These are phyloP conservation scores for Drosophila insularis DNA, from an alignment of 1,140 invertebrate genomes.

Conservation along the genomic window DNA sequence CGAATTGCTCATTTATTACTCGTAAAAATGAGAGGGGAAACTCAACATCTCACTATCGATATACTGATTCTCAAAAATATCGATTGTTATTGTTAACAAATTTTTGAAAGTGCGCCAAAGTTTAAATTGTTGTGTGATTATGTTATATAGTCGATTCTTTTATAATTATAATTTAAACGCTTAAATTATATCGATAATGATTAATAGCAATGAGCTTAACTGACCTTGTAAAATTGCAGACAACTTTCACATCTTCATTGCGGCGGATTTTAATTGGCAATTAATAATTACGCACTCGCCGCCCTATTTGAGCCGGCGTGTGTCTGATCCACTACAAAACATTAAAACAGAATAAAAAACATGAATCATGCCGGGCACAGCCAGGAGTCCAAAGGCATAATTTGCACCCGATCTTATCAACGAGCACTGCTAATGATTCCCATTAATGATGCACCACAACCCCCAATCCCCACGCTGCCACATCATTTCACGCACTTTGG, in stretches of 20 bases:
- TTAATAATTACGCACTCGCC: slow-evolving; percentile 72
- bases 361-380: slow-evolving; percentile 47
- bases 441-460: slow-evolving; percentile 66
- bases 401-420: slow-evolving; percentile 79
- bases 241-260: slow-evolving; percentile 65
- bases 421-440: slow-evolving; percentile 73
- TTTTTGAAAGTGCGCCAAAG: not conserved
- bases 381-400: slow-evolving; percentile 45
- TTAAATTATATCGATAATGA: too few species aligned
- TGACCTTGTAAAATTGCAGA: not conserved
- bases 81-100: not conserved
- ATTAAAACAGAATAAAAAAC: not conserved
- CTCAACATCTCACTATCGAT: too few species aligned
- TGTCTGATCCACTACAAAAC: not conserved
- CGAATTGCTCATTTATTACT: too few species aligned
- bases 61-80: too few species aligned
- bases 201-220: not conserved
- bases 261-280: slow-evolving; percentile 70
- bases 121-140: not conserved
- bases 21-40: too few species aligned
- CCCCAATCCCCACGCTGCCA: slow-evolving; percentile 15
- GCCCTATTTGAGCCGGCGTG: slow-evolving; percentile 38
- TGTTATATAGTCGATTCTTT: not conserved
- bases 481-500: slow-evolving; percentile 30
- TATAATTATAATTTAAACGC: too few species aligned